Base-by-base conservation (phyloP, 2,888 invertebrate species). In the Drosophila helvetica region DNA sequence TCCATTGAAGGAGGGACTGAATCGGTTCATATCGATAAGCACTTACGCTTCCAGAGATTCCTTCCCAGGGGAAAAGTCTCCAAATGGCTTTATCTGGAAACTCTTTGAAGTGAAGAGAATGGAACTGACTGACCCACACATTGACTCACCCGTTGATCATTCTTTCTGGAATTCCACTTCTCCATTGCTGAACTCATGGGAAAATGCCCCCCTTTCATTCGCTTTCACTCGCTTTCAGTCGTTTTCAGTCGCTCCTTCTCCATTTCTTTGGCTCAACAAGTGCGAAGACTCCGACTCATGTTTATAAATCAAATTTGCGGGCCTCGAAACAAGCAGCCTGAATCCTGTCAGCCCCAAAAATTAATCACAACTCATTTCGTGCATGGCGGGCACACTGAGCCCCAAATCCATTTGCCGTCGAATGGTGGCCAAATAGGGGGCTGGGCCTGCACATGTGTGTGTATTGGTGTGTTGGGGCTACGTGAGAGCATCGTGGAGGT, bases 321-420 rank as follows among this genome's bases (percentile, higher is more conserved):
- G 50, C 57, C 65, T 48, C 45, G 59, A 71, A 50, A 53, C n/a
- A 18, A 42, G 46, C 27, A 15, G 45, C 38, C 63, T 48, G 9
- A 38, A 43, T 54, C 19, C 62, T 56, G 54, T 56, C 74, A 55
- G 64, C 30, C 52, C 53, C 60, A 64, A 65, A 72, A 72, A 78
- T 78, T 75, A 78, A 80, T 78, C 80, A 77, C 80, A 77, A 59
- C 68, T 68, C 63, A 30, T 52, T 58, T 17, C 51, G 76, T 51
- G 59, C 63, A 57, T 64, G 74, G 53, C 48, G 54, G 22, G 52
- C 62, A 55, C 43, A 55, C 48, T 66, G 63, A 66, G 65, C 48
- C 65, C 45, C 50, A 46, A 69, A 68, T 59, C 47, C 65, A 68
- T 67, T 63, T 67, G 9, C 22, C 43, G 18, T 30, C 7, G 19